These are phyloP conservation scores for Gymnodraco acuticeps DNA, from an alignment of 2,797 vertebrate species.

Conservation along the genomic window DNA sequence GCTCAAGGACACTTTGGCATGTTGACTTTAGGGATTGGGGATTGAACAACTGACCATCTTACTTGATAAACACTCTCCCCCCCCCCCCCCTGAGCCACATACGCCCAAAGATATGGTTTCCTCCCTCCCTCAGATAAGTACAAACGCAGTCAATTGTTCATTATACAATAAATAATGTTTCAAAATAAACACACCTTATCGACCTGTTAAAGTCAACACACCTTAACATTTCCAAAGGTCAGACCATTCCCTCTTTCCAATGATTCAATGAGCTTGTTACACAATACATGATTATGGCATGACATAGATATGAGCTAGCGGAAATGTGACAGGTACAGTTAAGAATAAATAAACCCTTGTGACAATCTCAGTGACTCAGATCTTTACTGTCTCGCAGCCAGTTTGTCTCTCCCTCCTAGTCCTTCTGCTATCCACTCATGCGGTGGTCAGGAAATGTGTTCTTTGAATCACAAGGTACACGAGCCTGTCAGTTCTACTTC, in stretches of 20 bases:
- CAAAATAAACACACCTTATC: background rate
- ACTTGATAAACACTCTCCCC: no score
- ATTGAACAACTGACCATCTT: no score
- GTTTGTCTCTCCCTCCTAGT: background rate
- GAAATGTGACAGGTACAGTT: background rate
- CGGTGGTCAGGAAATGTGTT: slow-evolving; percentile 16
- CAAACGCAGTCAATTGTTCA: background rate
- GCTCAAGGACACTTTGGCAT: no score
- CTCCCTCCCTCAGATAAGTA: background rate
- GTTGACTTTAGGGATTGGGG: no score
- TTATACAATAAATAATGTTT: slow-evolving; percentile 1
- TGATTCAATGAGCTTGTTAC: slow-evolving; percentile 29
- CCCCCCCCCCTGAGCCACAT: no score
- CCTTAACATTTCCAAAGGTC: slow-evolving; percentile 8
- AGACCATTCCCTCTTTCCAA: slow-evolving; percentile 17
- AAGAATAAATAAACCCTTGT: slow-evolving; percentile 19
- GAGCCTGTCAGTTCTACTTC: slow-evolving; percentile 19
- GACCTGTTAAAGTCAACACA: slow-evolving; percentile 15
- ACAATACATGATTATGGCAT: slow-evolving; percentile 15
- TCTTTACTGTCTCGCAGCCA: background rate
- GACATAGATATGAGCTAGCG: background rate
- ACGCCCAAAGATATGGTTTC: background rate
- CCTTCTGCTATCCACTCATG: background rate
- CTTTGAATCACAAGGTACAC: slow-evolving; percentile 19
- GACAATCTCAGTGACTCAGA: slow-evolving; percentile 13